phyloP scores from a whole-genome alignment of 2,797 vertebrate species.

The Pseudotriccus pelzelni region DNA sequence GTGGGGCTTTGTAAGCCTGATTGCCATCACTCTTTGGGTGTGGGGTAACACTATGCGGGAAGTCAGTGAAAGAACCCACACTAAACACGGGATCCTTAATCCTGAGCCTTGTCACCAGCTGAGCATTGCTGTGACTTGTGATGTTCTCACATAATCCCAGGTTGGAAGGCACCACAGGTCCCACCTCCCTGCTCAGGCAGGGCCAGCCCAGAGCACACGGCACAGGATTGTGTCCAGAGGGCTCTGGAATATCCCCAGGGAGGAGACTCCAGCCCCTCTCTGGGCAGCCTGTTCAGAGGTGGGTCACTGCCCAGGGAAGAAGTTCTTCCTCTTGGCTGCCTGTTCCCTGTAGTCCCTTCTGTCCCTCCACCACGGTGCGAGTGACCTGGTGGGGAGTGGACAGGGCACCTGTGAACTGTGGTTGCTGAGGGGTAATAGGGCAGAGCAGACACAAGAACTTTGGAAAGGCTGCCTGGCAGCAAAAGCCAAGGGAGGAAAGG shows the following conservation, averaged over 20 bases:
- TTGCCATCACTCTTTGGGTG: accelerated
- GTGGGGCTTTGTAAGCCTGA: background rate
- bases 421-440: background rate
- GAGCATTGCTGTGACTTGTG: background rate
- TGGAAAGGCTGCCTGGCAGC: slow-evolving; percentile 15
- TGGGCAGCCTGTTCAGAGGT: background rate
- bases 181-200: background rate
- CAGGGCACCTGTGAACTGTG: background rate
- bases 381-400: background rate
- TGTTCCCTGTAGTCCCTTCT: background rate
- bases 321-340: background rate
- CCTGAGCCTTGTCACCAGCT: background rate
- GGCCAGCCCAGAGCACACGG: background rate
- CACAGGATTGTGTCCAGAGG: background rate
- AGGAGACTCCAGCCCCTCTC: background rate
- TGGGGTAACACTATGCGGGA: accelerated
- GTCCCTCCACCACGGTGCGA: accelerated
- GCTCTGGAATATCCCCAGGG: background rate
- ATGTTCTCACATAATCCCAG: background rate
- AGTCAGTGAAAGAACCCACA: background rate
- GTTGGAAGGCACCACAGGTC: background rate
- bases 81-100: background rate
- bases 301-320: background rate
- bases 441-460: background rate
- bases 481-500: background rate